A percentile compares a stretch with the other conserved stretches of the same genome.
phyloP scores from a whole-genome alignment of 2,888 invertebrate species.

The Lithophane leautieri region DNA sequence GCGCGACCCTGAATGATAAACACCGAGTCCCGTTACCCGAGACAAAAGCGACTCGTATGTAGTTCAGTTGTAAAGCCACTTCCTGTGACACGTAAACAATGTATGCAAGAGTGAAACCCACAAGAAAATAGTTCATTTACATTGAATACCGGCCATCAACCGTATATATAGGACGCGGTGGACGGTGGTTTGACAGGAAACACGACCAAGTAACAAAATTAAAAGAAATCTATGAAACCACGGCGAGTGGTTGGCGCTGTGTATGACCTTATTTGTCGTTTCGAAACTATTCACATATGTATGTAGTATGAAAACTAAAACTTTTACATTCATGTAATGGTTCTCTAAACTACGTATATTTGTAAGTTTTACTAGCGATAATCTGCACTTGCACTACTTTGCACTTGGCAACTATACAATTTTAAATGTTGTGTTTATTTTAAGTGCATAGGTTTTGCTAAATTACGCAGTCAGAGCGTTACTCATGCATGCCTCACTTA shows the following conservation, averaged over 20 bases:
- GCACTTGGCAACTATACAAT: background rate
- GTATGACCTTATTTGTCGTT: constrained; percentile 52
- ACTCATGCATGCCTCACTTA: constrained; percentile 13
- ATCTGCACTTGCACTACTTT: no score
- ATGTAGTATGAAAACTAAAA: constrained; percentile 29
- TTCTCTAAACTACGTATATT: background rate
- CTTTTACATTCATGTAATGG: constrained; percentile 11
- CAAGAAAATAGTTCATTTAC: constrained; percentile 79
- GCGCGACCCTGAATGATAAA: constrained; percentile 77
- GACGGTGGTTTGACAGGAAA: constrained; percentile 65
- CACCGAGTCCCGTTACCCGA: constrained; percentile 77
- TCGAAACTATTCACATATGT: constrained; percentile 25
- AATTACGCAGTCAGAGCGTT: background rate
- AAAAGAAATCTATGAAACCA: constrained; percentile 52
- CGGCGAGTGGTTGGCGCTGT: constrained; percentile 40
- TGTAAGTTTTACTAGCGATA: background rate
- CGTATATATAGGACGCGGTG: constrained; percentile 57
- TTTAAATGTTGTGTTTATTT: background rate
- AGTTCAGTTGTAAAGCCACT: constrained; percentile 77
- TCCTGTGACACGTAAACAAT: constrained; percentile 77
- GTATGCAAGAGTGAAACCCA: constrained; percentile 72
- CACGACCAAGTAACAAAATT: constrained; percentile 50
- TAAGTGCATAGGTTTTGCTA: background rate
- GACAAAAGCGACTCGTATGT: constrained; percentile 75
- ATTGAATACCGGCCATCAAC: constrained; percentile 76